Conservation (phyloP, 2,113 vertebrate genomes). For the Cephalophus harveyi region DNA sequence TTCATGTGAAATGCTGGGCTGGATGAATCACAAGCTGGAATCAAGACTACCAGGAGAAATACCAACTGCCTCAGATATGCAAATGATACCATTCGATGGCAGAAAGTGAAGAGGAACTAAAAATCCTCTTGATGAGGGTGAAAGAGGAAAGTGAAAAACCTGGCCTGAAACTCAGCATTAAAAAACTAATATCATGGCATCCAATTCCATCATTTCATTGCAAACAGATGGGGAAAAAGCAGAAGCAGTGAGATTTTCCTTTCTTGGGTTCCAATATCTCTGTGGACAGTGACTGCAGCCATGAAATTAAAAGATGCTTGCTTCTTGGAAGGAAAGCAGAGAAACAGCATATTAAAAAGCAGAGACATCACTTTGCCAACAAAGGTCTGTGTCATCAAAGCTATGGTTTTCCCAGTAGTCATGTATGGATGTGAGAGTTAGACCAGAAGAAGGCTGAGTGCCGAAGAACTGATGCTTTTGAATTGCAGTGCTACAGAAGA, state of each 20-base stretch:
- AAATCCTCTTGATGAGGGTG: background rate
- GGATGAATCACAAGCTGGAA: background rate
- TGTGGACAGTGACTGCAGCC: background rate
- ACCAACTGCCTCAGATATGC: background rate
- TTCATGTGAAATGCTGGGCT: background rate
- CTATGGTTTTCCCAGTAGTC: background rate
- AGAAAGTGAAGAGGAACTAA: background rate
- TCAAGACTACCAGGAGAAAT: background rate
- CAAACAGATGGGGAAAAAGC: background rate
- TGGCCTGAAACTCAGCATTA: background rate
- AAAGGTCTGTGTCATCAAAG: background rate
- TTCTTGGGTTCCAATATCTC: background rate
- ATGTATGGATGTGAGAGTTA: background rate
- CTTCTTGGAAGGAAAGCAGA: background rate
- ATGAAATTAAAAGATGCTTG: background rate
- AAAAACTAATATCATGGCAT: background rate
- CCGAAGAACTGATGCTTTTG: background rate
- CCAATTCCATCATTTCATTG: rapidly evolving
- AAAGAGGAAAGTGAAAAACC: background rate
- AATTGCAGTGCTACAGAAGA: background rate
- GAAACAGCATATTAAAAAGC: background rate
- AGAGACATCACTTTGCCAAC: background rate
- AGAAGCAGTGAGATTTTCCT: background rate
- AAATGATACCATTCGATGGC: background rate
- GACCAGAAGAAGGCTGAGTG: background rate